Percentiles rank a stretch among this genome's conserved stretches.
Conservation (phyloP, 2,888 invertebrate species). For the Microctonus aethiopoides region DNA sequence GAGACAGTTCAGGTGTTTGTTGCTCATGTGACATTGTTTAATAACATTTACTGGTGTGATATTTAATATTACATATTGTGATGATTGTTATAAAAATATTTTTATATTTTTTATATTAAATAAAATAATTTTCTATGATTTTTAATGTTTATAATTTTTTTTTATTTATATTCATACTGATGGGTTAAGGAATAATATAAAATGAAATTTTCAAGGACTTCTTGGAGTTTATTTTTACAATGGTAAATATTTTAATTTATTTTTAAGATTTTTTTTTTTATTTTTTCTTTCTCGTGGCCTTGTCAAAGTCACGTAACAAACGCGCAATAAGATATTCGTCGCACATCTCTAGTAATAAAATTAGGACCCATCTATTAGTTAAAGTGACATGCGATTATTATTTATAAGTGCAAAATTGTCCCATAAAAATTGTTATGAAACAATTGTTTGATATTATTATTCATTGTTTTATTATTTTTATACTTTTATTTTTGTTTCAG, state of each 20-base stretch:
- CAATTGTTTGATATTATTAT: background rate
- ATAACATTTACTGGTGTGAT: background rate
- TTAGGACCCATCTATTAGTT: background rate
- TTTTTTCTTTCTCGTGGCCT: background rate
- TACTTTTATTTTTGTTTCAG: background rate
- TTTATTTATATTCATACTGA: too few relatives aligned
- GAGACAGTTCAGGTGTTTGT: background rate
- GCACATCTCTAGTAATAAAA: slow-evolving; percentile 25
- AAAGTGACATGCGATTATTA: background rate
- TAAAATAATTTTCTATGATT: too few relatives aligned
- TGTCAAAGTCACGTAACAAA: background rate
- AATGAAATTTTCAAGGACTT: too few relatives aligned
- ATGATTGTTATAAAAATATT: background rate
- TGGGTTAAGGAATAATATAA: too few relatives aligned
- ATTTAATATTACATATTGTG: background rate
- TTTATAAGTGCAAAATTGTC: background rate
- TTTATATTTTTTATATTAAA: background rate
- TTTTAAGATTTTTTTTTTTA: too few relatives aligned
- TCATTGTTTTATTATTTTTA: background rate
- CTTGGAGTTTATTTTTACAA: too few relatives aligned
- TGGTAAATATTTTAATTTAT: background rate
- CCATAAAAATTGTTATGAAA: background rate
- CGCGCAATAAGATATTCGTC: slow-evolving; percentile 39
- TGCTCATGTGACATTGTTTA: background rate
- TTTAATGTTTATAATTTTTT: too few relatives aligned